phyloP scores from a whole-genome alignment of 2,113 vertebrate genomes.

The Coregonus clupeaformis region DNA sequence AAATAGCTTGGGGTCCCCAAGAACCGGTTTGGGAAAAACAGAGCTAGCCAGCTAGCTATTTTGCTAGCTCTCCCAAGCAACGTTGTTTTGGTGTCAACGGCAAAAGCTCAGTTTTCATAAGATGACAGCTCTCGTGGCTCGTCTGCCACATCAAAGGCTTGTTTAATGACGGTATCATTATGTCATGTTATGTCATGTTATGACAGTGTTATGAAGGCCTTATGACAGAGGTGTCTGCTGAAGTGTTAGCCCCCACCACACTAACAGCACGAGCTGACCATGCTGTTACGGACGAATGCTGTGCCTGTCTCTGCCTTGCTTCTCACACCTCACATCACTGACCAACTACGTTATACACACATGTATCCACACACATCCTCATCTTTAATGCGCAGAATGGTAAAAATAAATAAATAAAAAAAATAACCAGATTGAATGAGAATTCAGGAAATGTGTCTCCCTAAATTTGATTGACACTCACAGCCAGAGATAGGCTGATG shows the following conservation, averaged over 20 bases:
- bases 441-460: neutral
- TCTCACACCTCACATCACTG: constrained; percentile 26
- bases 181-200: neutral
- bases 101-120: neutral
- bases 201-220: constrained; percentile 7
- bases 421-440: neutral
- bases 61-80: neutral
- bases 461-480: neutral
- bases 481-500: neutral
- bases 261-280: constrained; percentile 14
- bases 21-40: no score
- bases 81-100: neutral
- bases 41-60: no score
- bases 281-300: constrained; percentile 34
- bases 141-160: no score
- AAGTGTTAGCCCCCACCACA: constrained; percentile 12
- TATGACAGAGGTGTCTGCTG: neutral
- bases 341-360: neutral
- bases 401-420: neutral
- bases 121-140: neutral
- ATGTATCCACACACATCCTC: neutral
- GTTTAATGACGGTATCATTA: no score
- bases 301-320: constrained; percentile 38
- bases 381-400: constrained; percentile 43
- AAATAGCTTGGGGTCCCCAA: no score